Evolutionary conservation across 1,140 invertebrate species (phyloP).

Genomic region (Mya arenaria): DNA sequence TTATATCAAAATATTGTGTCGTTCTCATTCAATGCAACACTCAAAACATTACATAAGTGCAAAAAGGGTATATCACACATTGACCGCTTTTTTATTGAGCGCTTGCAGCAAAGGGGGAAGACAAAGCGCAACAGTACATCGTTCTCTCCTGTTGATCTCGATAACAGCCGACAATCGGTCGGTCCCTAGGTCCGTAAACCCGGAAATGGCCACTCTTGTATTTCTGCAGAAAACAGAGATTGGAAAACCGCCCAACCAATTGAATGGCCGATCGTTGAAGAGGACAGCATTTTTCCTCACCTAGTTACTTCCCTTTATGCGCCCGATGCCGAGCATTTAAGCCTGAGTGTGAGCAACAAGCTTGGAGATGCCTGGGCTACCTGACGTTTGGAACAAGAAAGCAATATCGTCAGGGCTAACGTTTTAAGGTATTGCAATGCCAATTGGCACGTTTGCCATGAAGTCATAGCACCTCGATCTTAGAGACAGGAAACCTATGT

Average conservation of each 20-base stretch:
- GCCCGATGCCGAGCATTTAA: no score
- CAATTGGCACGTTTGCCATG: background rate
- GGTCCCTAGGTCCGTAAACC: background rate
- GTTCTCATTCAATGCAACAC: no score
- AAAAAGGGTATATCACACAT: background rate
- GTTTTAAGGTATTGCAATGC: conserved; percentile 3
- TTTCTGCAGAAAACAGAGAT: background rate
- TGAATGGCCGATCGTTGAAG: conserved; percentile 29
- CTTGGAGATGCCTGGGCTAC: conserved; percentile 36
- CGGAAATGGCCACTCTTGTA: background rate
- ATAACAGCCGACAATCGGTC: background rate
- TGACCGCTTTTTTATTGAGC: background rate
- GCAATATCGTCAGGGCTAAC: background rate
- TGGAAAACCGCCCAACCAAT: conserved; percentile 29
- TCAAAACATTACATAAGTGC: no score
- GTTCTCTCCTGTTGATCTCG: background rate
- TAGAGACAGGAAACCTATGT: no score
- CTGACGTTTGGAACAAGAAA: conserved; percentile 26
- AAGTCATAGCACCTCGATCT: conserved; percentile 3
- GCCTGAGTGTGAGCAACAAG: conserved; percentile 9
- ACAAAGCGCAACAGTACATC: background rate
- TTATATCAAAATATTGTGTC: no score
- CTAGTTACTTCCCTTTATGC: no score
- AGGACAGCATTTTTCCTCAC: background rate
- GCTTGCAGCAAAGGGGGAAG: background rate